Base-by-base conservation (phyloP, 2,797 vertebrate genomes). In the Coregonus suidteri region DNA sequence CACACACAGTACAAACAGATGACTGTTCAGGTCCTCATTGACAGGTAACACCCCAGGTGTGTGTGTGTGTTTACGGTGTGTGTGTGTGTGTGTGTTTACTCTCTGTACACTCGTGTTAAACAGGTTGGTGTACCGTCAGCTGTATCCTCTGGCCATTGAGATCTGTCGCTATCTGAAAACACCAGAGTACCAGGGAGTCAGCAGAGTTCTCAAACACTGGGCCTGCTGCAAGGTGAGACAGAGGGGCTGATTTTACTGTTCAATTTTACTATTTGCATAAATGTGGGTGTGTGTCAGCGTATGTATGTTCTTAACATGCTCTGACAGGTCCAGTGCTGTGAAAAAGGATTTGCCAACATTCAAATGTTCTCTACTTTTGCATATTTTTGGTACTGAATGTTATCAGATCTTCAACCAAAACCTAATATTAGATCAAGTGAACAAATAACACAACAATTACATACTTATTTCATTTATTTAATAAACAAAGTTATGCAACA, bases 171-270 rank as follows among this genome's bases (percentile, higher is more conserved):
- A 98, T 89, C 87, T 99, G 88, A 97, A 97, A 69, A 96, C 96
- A 71, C 95, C 97, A 0, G 98, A 98, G 82, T 96, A 96, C 70
- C 97, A 97, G 83, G 98, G 98, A 0, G 96, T 97, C 74, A 98
- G 97, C 91, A 88, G 97, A 67, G 96, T 99, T 73, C 95, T 99
- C 71, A 97, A 97, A 2, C 98, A 98, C 90, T 99, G 97, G 97
- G 98, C 98, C 16, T 97, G 97, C 76, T 97, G 96, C 87, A 98
- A 99, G 96, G 98, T 97, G 82, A 78, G 82, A 25, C 11, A 18
- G n/a, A 41, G 7, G 41, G 41, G 41, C 0, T 9, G 7, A 9
- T 47, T 47, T 47, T 0, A 9, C 41, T 47, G 34, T 4, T 34
- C 0, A 34, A 0, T 34, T 4, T 34, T 3, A 34, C 34, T 34